phyloP scores from a whole-genome alignment of 2,888 invertebrate genomes.

The Yponomeuta malinellus region DNA sequence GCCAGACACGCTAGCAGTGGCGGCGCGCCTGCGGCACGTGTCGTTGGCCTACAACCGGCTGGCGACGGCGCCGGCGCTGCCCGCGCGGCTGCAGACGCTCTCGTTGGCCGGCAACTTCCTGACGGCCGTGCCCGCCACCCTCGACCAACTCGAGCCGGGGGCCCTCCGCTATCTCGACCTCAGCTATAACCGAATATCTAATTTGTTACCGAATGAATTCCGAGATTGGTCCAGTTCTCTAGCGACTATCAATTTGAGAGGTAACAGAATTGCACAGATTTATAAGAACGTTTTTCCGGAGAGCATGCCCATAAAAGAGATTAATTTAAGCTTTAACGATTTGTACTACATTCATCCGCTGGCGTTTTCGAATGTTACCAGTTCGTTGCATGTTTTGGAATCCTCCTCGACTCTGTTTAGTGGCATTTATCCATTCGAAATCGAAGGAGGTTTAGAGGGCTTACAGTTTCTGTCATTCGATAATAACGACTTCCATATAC shows the following conservation, averaged over 20 bases:
- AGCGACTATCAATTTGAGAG: slow-evolving; percentile 87
- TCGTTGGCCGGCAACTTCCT: slow-evolving; percentile 89
- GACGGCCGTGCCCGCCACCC: slow-evolving; percentile 81
- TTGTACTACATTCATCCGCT: slow-evolving; percentile 87
- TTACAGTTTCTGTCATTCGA: slow-evolving; percentile 90
- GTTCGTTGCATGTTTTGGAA: slow-evolving; percentile 87
- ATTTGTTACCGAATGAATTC: slow-evolving; percentile 86
- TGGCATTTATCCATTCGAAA: slow-evolving; percentile 85
- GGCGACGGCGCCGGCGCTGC: slow-evolving; percentile 77
- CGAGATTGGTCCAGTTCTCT: slow-evolving; percentile 85
- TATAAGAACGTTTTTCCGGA: slow-evolving; percentile 83
- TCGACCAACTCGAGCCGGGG: slow-evolving; percentile 83
- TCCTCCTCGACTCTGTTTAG: slow-evolving; percentile 90
- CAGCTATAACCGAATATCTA: slow-evolving; percentile 89
- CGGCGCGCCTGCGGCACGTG: slow-evolving; percentile 84
- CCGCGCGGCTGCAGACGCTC: slow-evolving; percentile 83
- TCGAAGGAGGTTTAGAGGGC: slow-evolving; percentile 82
- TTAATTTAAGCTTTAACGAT: slow-evolving; percentile 94
- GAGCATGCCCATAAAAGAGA: slow-evolving; percentile 86
- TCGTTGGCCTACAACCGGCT: slow-evolving; percentile 87
- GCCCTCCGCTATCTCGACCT: slow-evolving; percentile 87
- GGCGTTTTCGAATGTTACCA: slow-evolving; percentile 85
- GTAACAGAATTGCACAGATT: slow-evolving; percentile 87
- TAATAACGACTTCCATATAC: slow-evolving; percentile 87
- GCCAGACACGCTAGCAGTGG: slow-evolving; percentile 81